Conservation (phyloP, 2,888 invertebrate species). For the Acleris literana region DNA sequence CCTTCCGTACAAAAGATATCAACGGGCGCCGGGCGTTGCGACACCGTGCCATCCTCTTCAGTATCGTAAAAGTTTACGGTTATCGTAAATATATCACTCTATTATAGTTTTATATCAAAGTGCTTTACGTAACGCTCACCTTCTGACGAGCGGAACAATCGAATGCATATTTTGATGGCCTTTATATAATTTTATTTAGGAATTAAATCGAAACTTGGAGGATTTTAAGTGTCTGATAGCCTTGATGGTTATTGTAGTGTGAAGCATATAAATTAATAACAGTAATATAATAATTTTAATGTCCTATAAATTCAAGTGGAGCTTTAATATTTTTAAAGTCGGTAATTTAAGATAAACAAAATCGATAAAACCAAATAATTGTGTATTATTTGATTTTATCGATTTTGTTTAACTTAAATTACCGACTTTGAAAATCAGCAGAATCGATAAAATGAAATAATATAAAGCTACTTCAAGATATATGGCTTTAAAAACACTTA, state of each 20-base stretch:
- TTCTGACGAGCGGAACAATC: constrained; percentile 29
- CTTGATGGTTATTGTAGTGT: no score
- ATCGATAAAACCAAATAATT: no score
- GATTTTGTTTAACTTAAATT: no score
- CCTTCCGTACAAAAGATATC: constrained; percentile 51
- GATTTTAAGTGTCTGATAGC: not conserved
- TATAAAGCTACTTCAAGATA: no score
- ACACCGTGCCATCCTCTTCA: constrained; percentile 2
- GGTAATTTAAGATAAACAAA: no score
- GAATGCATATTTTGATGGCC: constrained; percentile 19
- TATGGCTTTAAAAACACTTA: constrained; percentile 3
- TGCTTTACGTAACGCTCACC: constrained; percentile 30
- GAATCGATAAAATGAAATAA: no score
- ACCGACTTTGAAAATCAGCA: no score
- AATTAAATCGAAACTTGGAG: not conserved
- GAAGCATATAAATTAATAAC: no score
- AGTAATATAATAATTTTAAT: no score
- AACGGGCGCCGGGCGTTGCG: constrained; percentile 49
- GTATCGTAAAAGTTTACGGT: constrained; percentile 30
- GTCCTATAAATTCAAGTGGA: no score
- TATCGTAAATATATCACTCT: constrained; percentile 34
- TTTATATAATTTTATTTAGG: constrained; percentile 20
- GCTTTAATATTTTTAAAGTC: no score
- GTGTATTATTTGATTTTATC: no score
- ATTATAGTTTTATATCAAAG: constrained; percentile 24